A percentile compares a stretch with the other conserved stretches of the same genome.
phyloP scores from a whole-genome alignment of 2,113 vertebrate species.

The Caranx melampygus region DNA sequence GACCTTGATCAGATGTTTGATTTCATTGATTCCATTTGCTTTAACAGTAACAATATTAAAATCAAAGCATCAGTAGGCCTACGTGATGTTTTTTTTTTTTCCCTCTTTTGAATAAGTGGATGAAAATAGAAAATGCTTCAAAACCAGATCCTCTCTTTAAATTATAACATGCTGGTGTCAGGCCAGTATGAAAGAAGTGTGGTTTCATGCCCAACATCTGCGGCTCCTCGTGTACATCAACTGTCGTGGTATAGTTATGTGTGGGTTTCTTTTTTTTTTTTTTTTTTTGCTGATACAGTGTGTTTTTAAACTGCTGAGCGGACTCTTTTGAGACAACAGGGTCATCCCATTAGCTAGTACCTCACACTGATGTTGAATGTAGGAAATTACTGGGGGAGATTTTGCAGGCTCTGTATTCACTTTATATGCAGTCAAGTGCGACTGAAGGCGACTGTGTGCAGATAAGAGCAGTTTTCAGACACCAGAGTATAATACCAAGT shows the following conservation, averaged over 20 bases:
- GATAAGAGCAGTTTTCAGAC: slow-evolving; percentile 23
- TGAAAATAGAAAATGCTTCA: background rate
- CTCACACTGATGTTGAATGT: slow-evolving; percentile 64
- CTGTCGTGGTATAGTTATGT: slow-evolving; percentile 59
- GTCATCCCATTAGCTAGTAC: slow-evolving; percentile 66
- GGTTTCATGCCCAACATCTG: slow-evolving; percentile 31
- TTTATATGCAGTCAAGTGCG: slow-evolving; percentile 16
- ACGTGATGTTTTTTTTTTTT: too few species aligned
- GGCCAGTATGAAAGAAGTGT: background rate
- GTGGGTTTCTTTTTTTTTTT: background rate
- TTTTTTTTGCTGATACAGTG: slow-evolving; percentile 67
- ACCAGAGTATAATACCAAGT: background rate
- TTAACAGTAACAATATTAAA: too few species aligned
- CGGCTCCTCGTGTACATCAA: slow-evolving; percentile 33
- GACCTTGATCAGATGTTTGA: too few species aligned
- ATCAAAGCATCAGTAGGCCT: too few species aligned
- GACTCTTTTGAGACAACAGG: slow-evolving; percentile 64
- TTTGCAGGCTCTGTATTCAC: slow-evolving; percentile 16
- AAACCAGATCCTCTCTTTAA: background rate
- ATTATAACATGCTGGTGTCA: slow-evolving; percentile 2
- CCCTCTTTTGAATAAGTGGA: too few species aligned
- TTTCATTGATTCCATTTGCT: too few species aligned
- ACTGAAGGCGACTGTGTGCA: slow-evolving; percentile 26
- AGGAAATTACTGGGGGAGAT: slow-evolving; percentile 45
- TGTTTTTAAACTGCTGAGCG: slow-evolving; percentile 74